Percentiles rank a stretch among this genome's conserved stretches.
Conservation (phyloP, 2,113 vertebrate species). For the Gallinago jamesoni region DNA sequence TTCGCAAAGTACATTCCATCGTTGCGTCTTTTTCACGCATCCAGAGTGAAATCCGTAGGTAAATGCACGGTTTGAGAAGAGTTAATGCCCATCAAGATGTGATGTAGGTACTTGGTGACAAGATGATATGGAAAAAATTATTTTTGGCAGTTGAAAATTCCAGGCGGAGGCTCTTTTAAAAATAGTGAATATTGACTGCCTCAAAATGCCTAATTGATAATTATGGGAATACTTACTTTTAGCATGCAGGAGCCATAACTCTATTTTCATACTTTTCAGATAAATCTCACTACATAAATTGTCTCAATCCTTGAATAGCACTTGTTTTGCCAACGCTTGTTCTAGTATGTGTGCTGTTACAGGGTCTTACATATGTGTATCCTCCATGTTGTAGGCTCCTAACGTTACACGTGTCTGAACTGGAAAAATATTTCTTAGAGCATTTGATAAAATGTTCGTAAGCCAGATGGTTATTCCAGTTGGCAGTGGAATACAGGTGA, state of each 20-base stretch:
- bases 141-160: not conserved
- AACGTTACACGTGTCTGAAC: rapidly evolving
- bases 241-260: not conserved
- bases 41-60: not conserved
- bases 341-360: not conserved
- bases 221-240: too few relatives aligned
- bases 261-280: not conserved
- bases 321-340: not conserved
- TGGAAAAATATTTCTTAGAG: not conserved
- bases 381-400: not conserved
- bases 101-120: not conserved
- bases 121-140: not conserved
- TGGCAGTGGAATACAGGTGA: not conserved
- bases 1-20: rapidly evolving
- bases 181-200: not conserved
- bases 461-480: rapidly evolving
- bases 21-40: rapidly evolving
- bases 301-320: not conserved
- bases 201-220: not conserved
- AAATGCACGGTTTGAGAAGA: not conserved
- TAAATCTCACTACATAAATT: not conserved
- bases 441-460: too few relatives aligned
- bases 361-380: rapidly evolving
- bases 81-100: rapidly evolving
- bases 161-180: not conserved